These are phyloP conservation scores for Ceratosolen fusciceps DNA, from an alignment of 1,140 invertebrate genomes.

Conservation along the genomic window DNA sequence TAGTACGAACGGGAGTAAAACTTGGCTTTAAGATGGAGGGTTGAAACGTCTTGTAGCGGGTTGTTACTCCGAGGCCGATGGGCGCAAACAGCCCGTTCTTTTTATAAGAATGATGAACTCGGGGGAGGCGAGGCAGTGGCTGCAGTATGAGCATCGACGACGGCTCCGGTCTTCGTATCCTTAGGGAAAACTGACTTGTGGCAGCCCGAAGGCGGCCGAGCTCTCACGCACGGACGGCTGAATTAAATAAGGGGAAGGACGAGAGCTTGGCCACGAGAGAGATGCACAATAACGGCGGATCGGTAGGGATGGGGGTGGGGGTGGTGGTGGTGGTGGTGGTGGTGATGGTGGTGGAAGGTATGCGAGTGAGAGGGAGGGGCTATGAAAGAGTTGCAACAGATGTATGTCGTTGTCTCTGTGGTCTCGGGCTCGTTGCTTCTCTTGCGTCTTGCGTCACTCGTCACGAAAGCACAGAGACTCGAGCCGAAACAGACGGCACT, in stretches of 20 bases:
- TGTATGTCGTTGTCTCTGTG: conserved; percentile 1
- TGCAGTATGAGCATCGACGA: no score
- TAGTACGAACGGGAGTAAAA: no score
- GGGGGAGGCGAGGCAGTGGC: not conserved
- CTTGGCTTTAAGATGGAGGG: no score
- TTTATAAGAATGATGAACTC: conserved; percentile 41
- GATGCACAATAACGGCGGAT: no score
- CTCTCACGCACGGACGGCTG: not conserved
- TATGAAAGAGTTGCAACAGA: conserved; percentile 7
- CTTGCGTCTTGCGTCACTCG: conserved; percentile 14
- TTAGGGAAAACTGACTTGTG: conserved; percentile 36
- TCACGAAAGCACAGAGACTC: not conserved
- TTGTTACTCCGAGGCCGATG: no score
- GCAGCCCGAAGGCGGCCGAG: conserved; percentile 22
- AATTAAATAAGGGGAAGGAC: conserved; percentile 9
- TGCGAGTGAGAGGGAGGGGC: conserved; percentile 6
- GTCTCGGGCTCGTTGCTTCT: not conserved
- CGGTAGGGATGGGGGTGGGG: no score
- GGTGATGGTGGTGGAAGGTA: not conserved
- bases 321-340: no score
- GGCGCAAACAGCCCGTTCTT: conserved; percentile 14
- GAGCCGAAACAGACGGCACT: conserved; percentile 1
- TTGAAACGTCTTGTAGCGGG: no score
- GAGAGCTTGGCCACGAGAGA: no score
- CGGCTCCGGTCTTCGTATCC: conserved; percentile 2